phyloP scores from a whole-genome alignment of 2,888 invertebrate genomes.

The Ariolimax columbianus region DNA sequence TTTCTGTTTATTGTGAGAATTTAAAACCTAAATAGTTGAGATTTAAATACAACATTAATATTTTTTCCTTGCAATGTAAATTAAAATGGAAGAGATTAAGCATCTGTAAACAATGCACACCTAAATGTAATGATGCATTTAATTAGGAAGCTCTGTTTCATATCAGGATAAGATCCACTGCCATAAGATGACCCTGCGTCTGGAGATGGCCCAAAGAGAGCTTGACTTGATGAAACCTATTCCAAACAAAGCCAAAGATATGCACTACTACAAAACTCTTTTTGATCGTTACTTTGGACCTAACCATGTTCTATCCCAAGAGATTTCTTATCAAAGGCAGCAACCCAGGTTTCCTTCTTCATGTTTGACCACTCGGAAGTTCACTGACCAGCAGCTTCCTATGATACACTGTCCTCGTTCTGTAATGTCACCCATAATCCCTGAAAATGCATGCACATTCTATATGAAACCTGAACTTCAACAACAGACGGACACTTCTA shows the following conservation, averaged over 20 bases:
- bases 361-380: slow-evolving; percentile 3
- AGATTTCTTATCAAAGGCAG: slow-evolving; percentile 53
- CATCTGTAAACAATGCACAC: neutral
- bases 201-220: slow-evolving; percentile 46
- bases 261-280: slow-evolving; percentile 72
- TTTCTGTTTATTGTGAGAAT: too few species aligned
- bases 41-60: neutral
- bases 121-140: neutral
- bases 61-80: neutral
- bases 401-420: slow-evolving; percentile 32
- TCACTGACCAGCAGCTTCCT: slow-evolving; percentile 37
- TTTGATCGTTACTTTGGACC: slow-evolving; percentile 73
- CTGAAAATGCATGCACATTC: neutral
- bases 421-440: neutral
- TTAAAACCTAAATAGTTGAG: too few species aligned
- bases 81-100: neutral
- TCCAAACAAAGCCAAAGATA: slow-evolving; percentile 70
- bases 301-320: slow-evolving; percentile 71
- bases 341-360: slow-evolving; percentile 33
- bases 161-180: slow-evolving; percentile 23
- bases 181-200: slow-evolving; percentile 47
- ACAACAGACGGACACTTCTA: slow-evolving; percentile 15
- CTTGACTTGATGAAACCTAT: slow-evolving; percentile 49
- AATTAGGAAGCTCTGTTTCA: slow-evolving; percentile 31
- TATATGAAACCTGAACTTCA: slow-evolving; percentile 12